phyloP scores from a whole-genome alignment of 2,113 vertebrate genomes.

The Aegithalos caudatus region DNA sequence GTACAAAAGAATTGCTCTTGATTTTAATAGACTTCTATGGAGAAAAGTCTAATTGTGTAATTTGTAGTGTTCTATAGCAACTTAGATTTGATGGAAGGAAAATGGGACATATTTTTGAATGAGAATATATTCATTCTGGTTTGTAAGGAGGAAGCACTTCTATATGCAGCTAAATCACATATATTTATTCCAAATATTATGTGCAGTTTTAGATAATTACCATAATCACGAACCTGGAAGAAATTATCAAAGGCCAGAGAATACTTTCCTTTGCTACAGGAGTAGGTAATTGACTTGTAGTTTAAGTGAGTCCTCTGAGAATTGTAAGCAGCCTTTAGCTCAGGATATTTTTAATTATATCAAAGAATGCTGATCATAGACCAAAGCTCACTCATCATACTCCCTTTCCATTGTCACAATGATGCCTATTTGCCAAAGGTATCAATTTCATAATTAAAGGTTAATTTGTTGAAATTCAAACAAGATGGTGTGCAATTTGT shows the following conservation, averaged over 20 bases:
- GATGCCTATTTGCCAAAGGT: background rate
- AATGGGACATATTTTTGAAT: background rate
- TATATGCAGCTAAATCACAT: background rate
- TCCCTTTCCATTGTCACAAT: background rate
- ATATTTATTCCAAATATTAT: background rate
- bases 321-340: background rate
- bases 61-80: background rate
- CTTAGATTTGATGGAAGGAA: background rate
- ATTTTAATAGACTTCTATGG: background rate
- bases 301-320: background rate
- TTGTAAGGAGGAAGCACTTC: background rate
- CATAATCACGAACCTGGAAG: background rate
- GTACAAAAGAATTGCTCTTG: background rate
- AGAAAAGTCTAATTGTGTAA: background rate
- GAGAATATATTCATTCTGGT: background rate
- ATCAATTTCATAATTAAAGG: background rate
- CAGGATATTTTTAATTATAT: conserved; percentile 15
- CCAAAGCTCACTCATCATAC: background rate
- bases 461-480: background rate
- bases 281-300: background rate
- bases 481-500: background rate
- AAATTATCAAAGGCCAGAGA: background rate
- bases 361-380: background rate
- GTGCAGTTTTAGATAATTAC: background rate
- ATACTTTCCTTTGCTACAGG: background rate